Conservation (phyloP, 2,888 invertebrate species). For the Papilio gigon region DNA sequence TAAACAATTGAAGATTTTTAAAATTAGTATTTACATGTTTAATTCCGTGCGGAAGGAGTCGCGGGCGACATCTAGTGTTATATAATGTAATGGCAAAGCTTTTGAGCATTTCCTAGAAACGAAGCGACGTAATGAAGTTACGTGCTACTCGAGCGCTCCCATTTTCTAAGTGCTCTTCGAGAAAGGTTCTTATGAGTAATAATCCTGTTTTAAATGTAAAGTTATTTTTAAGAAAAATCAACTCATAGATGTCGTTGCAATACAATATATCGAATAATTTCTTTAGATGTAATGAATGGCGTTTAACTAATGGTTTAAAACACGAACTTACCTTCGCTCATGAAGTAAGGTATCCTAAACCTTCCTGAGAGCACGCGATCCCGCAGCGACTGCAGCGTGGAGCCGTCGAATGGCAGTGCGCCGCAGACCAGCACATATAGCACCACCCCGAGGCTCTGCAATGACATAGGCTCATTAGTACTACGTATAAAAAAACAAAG, state of each 20-base stretch:
- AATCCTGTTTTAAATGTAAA: conserved; percentile 2
- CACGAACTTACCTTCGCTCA: conserved; percentile 93
- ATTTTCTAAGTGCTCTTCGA: conserved; percentile 20
- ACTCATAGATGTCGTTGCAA: not conserved
- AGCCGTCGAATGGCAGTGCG: conserved; percentile 97
- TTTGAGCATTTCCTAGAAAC: conserved; percentile 12
- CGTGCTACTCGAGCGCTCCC: conserved; percentile 6
- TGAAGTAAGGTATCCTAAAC: conserved; percentile 98
- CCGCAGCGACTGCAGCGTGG: conserved; percentile 93
- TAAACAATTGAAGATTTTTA: no score
- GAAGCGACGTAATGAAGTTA: conserved; percentile 7
- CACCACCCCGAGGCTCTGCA: conserved; percentile 97
- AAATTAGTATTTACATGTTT: no score
- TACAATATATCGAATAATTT: not conserved
- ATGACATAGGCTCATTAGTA: not conserved
- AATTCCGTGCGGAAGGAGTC: no score
- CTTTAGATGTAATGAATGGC: no score
- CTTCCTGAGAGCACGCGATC: conserved; percentile 96
- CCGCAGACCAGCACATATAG: conserved; percentile 98
- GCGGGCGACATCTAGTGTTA: not conserved
- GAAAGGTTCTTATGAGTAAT: conserved; percentile 10
- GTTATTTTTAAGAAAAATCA: not conserved
- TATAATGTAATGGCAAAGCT: not conserved
- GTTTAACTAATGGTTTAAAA: not conserved
- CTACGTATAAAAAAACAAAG: not conserved